A percentile compares a stretch with the other conserved stretches of the same genome.
Evolutionary conservation across 1,140 invertebrate genomes (phyloP).

Genomic region (Heliconius hewitsoni): DNA sequence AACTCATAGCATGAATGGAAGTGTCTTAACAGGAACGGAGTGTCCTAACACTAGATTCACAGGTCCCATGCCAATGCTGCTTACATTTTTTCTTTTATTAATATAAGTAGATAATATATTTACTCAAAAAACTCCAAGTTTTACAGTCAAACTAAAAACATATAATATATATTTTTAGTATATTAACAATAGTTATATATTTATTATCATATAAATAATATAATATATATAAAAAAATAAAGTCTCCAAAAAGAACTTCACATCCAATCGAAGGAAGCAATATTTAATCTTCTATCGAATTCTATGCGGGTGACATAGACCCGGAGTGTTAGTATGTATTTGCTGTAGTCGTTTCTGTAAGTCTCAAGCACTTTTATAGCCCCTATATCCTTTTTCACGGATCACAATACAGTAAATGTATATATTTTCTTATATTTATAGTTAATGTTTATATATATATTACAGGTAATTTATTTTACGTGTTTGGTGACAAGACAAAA

Average conservation of each 20-base stretch:
- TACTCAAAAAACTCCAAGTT: too few species aligned
- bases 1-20: too few species aligned
- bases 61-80: too few species aligned
- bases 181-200: too few species aligned
- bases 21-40: too few species aligned
- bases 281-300: conserved; percentile 7
- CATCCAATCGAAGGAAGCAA: background rate
- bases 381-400: background rate
- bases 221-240: background rate
- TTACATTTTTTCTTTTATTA: too few species aligned
- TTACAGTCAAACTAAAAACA: too few species aligned
- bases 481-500: too few species aligned
- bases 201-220: background rate
- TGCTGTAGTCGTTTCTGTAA: conserved; percentile 5
- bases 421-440: background rate
- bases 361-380: background rate
- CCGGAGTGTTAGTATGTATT: background rate
- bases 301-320: background rate
- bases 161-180: too few species aligned
- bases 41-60: too few species aligned
- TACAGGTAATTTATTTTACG: background rate
- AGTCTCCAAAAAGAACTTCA: background rate
- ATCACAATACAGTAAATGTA: background rate
- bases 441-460: background rate
- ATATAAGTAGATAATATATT: too few species aligned